A percentile compares a stretch with the other conserved stretches of the same genome.
Evolutionary conservation across 2,888 invertebrate genomes (phyloP).

Genomic region (Euplexia lucipara): DNA sequence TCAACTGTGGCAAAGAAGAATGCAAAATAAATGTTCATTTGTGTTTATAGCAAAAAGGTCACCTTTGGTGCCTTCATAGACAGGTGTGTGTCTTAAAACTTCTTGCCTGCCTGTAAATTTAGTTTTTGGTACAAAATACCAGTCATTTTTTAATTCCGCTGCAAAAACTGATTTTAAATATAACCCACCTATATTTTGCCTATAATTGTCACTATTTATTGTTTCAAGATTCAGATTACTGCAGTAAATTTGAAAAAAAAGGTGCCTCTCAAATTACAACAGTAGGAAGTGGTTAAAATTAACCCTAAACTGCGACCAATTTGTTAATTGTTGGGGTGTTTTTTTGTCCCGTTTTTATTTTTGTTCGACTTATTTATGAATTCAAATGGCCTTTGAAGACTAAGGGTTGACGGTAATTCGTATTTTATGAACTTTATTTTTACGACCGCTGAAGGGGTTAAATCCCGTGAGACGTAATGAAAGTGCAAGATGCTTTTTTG

Average conservation of each 20-base stretch:
- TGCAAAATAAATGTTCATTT: too few relatives aligned
- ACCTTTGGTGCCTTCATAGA: too few relatives aligned
- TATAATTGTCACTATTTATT: constrained; percentile 84
- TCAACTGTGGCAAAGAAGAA: too few relatives aligned
- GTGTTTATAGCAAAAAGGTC: too few relatives aligned
- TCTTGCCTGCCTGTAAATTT: too few relatives aligned
- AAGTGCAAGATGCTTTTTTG: constrained; percentile 66
- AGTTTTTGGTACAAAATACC: too few relatives aligned
- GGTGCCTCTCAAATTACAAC: constrained; percentile 72
- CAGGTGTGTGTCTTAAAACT: too few relatives aligned
- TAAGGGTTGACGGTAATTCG: constrained; percentile 87
- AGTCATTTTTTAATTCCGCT: background rate
- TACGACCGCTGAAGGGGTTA: constrained; percentile 75
- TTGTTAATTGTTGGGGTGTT: constrained; percentile 89
- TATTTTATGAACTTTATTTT: constrained; percentile 89
- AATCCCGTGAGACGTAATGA: constrained; percentile 72
- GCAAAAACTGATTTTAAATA: constrained; percentile 20
- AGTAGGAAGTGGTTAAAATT: constrained; percentile 85
- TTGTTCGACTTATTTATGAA: constrained; percentile 87
- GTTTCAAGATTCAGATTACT: constrained; percentile 83
- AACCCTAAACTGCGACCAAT: constrained; percentile 86
- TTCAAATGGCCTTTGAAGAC: constrained; percentile 86
- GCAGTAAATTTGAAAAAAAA: constrained; percentile 73
- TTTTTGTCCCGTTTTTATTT: constrained; percentile 79
- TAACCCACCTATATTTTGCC: constrained; percentile 31